phyloP scores from a whole-genome alignment of 2,797 vertebrate genomes.

The Enteromius mattozi region DNA sequence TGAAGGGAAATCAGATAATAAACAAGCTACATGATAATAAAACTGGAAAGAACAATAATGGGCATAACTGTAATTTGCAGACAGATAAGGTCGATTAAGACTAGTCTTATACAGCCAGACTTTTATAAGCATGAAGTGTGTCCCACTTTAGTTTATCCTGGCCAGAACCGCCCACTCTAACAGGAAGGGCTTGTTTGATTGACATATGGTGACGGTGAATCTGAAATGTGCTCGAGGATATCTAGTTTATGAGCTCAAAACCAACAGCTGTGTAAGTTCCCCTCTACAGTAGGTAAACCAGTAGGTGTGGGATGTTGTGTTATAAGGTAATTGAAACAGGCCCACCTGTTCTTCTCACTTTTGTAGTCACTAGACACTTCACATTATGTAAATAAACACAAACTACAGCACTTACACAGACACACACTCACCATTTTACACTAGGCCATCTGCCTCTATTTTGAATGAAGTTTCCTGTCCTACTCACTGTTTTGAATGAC shows the following conservation, averaged over 20 bases:
- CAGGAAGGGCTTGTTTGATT: slow-evolving; percentile 5
- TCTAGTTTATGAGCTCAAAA: not conserved
- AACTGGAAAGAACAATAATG: not conserved
- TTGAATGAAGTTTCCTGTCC: slow-evolving; percentile 22
- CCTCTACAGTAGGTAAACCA: not conserved
- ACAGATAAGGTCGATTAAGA: not conserved
- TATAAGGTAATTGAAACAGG: not conserved
- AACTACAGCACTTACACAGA: slow-evolving; percentile 7
- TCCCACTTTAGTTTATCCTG: not conserved
- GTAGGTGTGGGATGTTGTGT: slow-evolving; percentile 1
- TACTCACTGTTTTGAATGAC: slow-evolving; percentile 28
- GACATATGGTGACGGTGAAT: not conserved
- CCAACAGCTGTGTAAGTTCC: not conserved
- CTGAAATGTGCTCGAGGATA: slow-evolving; percentile 8
- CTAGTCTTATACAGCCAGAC: not conserved
- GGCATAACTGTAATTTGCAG: not conserved
- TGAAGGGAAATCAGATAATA: not conserved
- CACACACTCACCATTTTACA: slow-evolving; percentile 33
- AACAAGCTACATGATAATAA: not conserved
- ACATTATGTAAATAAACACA: slow-evolving; percentile 35
- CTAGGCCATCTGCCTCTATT: slow-evolving; percentile 49
- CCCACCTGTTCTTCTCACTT: slow-evolving; percentile 42
- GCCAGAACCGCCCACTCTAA: not conserved
- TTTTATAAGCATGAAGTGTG: slow-evolving; percentile 2
- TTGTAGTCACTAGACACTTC: not conserved